These are phyloP conservation scores for Gryllus bimaculatus DNA, from an alignment of 1,140 invertebrate genomes.

Conservation along the genomic window DNA sequence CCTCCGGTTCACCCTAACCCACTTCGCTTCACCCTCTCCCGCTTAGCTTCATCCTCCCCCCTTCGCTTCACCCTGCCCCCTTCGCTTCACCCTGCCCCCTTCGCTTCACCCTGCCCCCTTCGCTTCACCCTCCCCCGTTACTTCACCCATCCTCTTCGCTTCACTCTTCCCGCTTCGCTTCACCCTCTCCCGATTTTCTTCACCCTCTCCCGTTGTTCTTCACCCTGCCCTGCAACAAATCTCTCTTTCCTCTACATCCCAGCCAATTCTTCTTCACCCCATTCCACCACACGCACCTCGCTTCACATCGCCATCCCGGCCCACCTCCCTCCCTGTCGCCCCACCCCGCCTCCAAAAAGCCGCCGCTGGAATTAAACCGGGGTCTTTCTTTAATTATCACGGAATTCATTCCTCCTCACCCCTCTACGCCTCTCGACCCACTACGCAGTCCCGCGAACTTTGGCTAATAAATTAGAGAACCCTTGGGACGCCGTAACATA, in stretches of 20 bases:
- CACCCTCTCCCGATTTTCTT: too few species aligned
- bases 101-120: too few species aligned
- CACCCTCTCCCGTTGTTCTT: too few species aligned
- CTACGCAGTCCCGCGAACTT: neutral
- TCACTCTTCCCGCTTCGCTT: too few species aligned
- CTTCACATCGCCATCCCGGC: neutral
- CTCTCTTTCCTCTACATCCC: neutral
- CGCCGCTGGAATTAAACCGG: neutral
- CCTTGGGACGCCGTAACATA: neutral
- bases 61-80: too few species aligned
- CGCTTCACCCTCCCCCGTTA: too few species aligned
- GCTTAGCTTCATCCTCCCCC: too few species aligned
- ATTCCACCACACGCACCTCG: neutral
- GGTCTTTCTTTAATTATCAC: conserved; percentile 1
- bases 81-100: too few species aligned
- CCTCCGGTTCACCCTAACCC: too few species aligned
- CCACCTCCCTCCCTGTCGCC: neutral
- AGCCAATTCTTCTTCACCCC: neutral
- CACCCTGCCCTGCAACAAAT: too few species aligned
- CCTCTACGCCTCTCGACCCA: neutral
- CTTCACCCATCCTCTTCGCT: too few species aligned
- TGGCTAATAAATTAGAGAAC: neutral
- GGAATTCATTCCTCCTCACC: neutral
- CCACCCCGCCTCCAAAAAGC: neutral
- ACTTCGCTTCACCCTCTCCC: too few species aligned